These are phyloP conservation scores for Neodon shergylaensis DNA, from an alignment of 2,113 vertebrate genomes.

Conservation along the genomic window DNA sequence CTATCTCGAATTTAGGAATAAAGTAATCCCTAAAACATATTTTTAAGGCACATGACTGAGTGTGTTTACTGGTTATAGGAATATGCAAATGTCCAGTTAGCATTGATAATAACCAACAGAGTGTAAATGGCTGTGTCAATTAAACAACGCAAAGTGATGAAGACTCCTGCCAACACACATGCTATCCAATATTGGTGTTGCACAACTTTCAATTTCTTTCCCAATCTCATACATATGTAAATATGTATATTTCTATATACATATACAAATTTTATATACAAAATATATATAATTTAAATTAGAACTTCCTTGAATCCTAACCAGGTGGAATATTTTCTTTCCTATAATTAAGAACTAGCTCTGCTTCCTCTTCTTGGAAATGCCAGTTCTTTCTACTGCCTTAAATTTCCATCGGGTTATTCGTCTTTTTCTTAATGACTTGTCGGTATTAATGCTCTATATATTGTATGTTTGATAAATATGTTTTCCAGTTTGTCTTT, in stretches of 20 bases:
- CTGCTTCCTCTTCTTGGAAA: not conserved
- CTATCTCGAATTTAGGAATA: not conserved
- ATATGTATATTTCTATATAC: not conserved
- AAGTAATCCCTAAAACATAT: not conserved
- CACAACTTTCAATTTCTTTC: not conserved
- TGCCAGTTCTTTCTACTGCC: not conserved
- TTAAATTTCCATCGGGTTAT: not conserved
- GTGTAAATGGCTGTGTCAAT: not conserved
- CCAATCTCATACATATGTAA: not conserved
- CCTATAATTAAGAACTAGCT: not conserved
- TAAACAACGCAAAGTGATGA: not conserved
- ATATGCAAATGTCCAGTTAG: conserved; percentile 15
- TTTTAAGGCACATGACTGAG: not conserved
- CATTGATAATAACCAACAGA: not conserved
- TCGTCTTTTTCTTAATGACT: conserved; percentile 53
- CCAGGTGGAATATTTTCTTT: not conserved
- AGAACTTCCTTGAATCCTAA: not conserved
- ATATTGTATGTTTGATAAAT: conserved; percentile 27
- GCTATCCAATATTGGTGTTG: not conserved
- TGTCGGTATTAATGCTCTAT: conserved; percentile 33
- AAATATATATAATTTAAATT: not conserved
- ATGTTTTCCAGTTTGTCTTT: conserved; percentile 42
- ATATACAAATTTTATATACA: too few relatives aligned
- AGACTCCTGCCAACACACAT: not conserved
- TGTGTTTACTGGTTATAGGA: not conserved